These are phyloP conservation scores for Lathronympha strigana DNA, from an alignment of 2,888 invertebrate species.

Conservation along the genomic window DNA sequence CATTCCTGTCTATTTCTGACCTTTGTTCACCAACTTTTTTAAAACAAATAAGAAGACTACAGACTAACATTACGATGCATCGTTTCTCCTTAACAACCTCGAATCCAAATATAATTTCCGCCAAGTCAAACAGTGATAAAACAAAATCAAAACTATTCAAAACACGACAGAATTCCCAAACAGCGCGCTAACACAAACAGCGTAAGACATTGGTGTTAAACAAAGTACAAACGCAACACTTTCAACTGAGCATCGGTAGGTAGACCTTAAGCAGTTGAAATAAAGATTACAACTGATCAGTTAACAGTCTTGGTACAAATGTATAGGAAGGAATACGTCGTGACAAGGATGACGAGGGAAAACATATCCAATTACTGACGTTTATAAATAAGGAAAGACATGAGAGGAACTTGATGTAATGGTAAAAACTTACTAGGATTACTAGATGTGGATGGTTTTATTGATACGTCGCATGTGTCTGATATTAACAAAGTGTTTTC, in stretches of 20 bases:
- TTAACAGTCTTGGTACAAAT: too few relatives aligned
- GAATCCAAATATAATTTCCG: constrained; percentile 33
- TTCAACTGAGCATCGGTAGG: too few relatives aligned
- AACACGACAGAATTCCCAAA: constrained; percentile 37
- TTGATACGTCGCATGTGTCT: too few relatives aligned
- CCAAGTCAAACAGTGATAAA: constrained; percentile 39
- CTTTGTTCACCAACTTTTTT: too few relatives aligned
- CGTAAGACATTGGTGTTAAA: neutral
- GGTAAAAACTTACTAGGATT: neutral
- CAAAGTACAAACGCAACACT: neutral
- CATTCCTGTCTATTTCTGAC: too few relatives aligned
- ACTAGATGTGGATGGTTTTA: neutral
- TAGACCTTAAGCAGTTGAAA: too few relatives aligned
- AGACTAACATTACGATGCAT: neutral
- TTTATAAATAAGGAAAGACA: constrained; percentile 10
- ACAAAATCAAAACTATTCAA: constrained; percentile 39
- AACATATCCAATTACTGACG: constrained; percentile 4
- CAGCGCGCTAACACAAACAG: constrained; percentile 34
- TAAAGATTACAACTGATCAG: too few relatives aligned
- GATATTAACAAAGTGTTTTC: too few relatives aligned
- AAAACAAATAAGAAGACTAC: neutral
- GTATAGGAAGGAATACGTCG: neutral
- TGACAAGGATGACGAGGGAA: constrained; percentile 4
- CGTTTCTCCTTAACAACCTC: constrained; percentile 9
- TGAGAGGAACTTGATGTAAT: neutral